Evolutionary conservation across 2,888 invertebrate genomes (phyloP).

Genomic region (Orchesellides sinensis): DNA sequence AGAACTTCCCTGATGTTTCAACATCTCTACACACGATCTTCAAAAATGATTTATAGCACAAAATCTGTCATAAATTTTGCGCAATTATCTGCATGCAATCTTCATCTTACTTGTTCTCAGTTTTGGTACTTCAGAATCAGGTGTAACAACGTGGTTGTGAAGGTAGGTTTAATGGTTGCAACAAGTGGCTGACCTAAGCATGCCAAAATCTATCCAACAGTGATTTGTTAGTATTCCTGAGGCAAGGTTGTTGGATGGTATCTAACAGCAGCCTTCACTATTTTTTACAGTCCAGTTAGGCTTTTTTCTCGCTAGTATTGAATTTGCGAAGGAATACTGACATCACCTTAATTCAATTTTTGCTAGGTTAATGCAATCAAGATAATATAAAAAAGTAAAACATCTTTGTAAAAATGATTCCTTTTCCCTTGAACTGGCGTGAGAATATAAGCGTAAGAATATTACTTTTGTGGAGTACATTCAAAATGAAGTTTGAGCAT

Average conservation of each 20-base stretch:
- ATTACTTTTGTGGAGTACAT: no score
- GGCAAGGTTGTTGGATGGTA: conserved; percentile 12
- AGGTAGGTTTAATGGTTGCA: not conserved
- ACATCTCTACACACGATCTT: conserved; percentile 24
- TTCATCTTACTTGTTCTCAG: not conserved
- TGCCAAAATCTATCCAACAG: not conserved
- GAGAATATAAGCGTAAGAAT: no score
- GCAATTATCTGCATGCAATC: conserved; percentile 46
- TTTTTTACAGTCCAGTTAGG: no score
- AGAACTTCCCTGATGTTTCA: conserved; percentile 41
- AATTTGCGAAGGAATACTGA: no score
- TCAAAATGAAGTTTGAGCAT: no score
- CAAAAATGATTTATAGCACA: conserved; percentile 33
- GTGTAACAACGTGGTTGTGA: not conserved
- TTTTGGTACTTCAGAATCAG: conserved; percentile 16
- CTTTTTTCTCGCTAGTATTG: no score
- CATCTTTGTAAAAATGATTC: no score
- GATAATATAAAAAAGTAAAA: no score
- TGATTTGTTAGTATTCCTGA: not conserved
- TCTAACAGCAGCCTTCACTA: not conserved
- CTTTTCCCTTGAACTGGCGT: no score
- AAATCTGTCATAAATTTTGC: conserved; percentile 46
- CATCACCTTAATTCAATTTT: no score
- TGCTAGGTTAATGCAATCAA: no score
- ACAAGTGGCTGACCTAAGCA: not conserved